These are phyloP conservation scores for Podargus strigoides DNA, from an alignment of 2,797 vertebrate genomes.

Conservation along the genomic window DNA sequence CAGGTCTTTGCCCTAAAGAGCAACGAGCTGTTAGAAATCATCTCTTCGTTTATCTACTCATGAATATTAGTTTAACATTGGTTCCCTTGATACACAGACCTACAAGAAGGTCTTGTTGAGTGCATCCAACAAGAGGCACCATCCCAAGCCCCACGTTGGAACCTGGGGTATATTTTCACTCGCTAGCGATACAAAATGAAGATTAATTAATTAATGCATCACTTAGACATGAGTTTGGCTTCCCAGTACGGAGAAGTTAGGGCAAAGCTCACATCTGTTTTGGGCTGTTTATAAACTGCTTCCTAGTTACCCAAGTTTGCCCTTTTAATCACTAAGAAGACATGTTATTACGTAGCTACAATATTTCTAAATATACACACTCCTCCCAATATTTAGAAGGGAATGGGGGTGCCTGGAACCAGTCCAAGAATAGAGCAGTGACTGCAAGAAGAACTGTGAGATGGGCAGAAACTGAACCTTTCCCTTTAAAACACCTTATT, in stretches of 20 bases:
- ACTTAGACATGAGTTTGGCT: neutral
- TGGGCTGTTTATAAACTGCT: constrained; percentile 67
- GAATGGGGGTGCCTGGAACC: neutral
- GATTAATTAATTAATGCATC: neutral
- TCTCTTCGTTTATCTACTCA: neutral
- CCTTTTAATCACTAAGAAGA: constrained; percentile 30
- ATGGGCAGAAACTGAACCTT: neutral
- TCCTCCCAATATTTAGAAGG: neutral
- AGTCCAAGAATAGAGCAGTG: neutral
- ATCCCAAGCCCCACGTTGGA: neutral
- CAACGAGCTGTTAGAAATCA: neutral
- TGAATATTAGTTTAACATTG: neutral
- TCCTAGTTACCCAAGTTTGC: constrained; percentile 60
- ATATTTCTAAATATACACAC: neutral
- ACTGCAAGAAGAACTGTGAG: neutral
- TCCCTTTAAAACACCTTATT: neutral
- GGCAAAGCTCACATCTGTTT: constrained; percentile 27
- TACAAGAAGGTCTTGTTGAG: neutral
- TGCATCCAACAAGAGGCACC: neutral
- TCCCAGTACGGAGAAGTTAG: neutral
- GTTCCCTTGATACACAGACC: neutral
- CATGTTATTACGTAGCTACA: neutral
- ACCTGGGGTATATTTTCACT: neutral
- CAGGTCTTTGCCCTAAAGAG: neutral
- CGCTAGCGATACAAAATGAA: neutral